Percentiles rank a stretch among this genome's conserved stretches.
Conservation (phyloP, 2,888 invertebrate species). For the Hofmannophila pseudospretella region DNA sequence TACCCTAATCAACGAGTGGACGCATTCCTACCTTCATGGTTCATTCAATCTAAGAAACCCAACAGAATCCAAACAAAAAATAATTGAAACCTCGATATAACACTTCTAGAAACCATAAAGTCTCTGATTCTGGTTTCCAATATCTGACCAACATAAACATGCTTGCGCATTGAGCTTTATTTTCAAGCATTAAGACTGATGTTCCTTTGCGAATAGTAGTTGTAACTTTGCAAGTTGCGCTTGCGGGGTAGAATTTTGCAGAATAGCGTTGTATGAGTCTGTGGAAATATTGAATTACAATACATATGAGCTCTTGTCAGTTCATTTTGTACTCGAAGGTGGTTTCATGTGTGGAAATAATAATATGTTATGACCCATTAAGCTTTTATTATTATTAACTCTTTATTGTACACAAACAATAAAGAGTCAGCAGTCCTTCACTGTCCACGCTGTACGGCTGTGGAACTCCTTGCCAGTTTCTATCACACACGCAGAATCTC, state of each 20-base stretch:
- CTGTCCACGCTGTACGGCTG: too few relatives aligned
- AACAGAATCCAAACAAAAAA: too few relatives aligned
- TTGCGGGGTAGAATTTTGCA: slow-evolving; percentile 11
- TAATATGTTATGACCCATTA: too few relatives aligned
- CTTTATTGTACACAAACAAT: too few relatives aligned
- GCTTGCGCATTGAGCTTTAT: not conserved
- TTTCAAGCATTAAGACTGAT: not conserved
- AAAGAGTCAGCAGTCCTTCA: too few relatives aligned
- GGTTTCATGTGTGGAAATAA: slow-evolving; percentile 4
- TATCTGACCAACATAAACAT: slow-evolving; percentile 1
- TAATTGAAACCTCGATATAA: too few relatives aligned
- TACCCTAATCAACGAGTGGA: too few relatives aligned
- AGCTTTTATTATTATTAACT: too few relatives aligned
- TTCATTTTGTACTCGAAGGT: slow-evolving; percentile 10
- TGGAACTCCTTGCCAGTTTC: too few relatives aligned
- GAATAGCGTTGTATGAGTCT: slow-evolving; percentile 2
- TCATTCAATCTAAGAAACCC: too few relatives aligned
- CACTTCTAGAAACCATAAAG: slow-evolving; percentile 2
- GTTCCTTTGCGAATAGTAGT: not conserved
- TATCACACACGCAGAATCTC: too few relatives aligned
- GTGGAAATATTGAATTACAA: slow-evolving; percentile 19
- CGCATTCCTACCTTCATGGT: too few relatives aligned
- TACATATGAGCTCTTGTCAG: slow-evolving; percentile 14
- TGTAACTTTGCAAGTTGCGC: slow-evolving; percentile 2
- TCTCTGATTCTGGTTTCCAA: slow-evolving; percentile 6